A percentile compares a stretch with the other conserved stretches of the same genome.
phyloP scores from a whole-genome alignment of 1,140 invertebrate genomes.

The Ridgeia piscesae region DNA sequence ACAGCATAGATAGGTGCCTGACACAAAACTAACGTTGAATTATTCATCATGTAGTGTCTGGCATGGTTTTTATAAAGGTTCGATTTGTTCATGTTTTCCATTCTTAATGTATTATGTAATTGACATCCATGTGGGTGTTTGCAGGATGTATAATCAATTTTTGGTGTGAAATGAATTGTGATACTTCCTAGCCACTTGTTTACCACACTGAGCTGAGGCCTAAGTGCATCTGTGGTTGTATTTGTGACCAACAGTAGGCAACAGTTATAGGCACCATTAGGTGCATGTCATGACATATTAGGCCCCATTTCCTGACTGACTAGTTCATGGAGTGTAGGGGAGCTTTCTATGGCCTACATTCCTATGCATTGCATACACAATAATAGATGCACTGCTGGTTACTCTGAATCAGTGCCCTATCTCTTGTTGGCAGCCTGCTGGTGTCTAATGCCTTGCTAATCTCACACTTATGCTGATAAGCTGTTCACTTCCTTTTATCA shows the following conservation, averaged over 20 bases:
- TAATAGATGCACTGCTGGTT: neutral
- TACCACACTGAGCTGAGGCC: neutral
- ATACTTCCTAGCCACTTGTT: neutral
- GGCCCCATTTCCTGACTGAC: neutral
- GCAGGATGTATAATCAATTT: neutral
- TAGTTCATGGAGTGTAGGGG: neutral
- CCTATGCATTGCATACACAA: neutral
- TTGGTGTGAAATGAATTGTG: neutral
- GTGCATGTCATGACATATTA: constrained; percentile 1
- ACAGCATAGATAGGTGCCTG: neutral
- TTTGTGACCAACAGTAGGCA: neutral
- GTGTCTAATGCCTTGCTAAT: neutral
- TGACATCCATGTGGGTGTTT: neutral
- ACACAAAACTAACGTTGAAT: neutral
- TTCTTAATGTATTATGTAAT: neutral
- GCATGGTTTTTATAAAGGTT: neutral
- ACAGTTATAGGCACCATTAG: neutral
- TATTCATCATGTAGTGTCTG: neutral
- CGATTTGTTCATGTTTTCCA: neutral
- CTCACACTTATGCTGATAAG: neutral
- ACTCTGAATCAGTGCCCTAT: neutral
- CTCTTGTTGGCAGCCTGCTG: neutral
- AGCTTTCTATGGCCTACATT: neutral
- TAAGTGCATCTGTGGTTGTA: neutral
- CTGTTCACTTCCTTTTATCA: neutral